Percentiles rank a stretch among this genome's conserved stretches.
Conservation (phyloP, 2,113 vertebrate species). For the Apteryx owenii region DNA sequence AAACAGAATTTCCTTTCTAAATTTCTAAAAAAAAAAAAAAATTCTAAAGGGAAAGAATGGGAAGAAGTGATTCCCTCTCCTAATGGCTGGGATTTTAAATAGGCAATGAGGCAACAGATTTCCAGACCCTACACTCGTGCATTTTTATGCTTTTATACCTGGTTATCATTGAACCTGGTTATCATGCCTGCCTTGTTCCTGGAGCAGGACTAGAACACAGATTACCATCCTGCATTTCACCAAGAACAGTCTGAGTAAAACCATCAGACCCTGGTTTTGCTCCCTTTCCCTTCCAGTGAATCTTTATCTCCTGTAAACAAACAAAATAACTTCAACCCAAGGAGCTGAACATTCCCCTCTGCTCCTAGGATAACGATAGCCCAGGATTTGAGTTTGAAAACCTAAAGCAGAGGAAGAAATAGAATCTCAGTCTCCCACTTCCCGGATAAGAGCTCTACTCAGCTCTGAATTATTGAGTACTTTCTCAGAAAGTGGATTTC, state of each 20-base stretch:
- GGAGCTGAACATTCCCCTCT: neutral
- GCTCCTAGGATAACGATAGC: neutral
- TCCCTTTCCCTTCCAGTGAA: neutral
- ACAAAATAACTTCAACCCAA: neutral
- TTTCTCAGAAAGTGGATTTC: constrained; percentile 23
- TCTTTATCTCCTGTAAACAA: neutral
- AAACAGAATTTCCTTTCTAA: neutral
- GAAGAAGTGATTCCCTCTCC: neutral
- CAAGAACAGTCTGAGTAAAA: neutral
- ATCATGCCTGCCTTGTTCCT: neutral
- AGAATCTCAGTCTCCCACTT: neutral
- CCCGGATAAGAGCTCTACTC: neutral
- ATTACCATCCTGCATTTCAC: neutral
- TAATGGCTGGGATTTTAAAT: neutral
- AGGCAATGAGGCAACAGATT: neutral
- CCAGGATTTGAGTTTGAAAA: neutral
- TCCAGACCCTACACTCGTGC: neutral
- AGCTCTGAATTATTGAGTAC: constrained; percentile 28
- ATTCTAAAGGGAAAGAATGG: neutral
- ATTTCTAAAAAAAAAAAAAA: neutral
- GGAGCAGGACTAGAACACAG: neutral
- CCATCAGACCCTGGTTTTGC: neutral
- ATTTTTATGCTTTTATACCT: neutral
- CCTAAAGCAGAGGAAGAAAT: neutral
- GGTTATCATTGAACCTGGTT: neutral